Evolutionary conservation across 2,888 invertebrate genomes (phyloP), one percentile per base, ranked within the genome.

Genomic region (Hirtodrosophila duncani): DNA sequence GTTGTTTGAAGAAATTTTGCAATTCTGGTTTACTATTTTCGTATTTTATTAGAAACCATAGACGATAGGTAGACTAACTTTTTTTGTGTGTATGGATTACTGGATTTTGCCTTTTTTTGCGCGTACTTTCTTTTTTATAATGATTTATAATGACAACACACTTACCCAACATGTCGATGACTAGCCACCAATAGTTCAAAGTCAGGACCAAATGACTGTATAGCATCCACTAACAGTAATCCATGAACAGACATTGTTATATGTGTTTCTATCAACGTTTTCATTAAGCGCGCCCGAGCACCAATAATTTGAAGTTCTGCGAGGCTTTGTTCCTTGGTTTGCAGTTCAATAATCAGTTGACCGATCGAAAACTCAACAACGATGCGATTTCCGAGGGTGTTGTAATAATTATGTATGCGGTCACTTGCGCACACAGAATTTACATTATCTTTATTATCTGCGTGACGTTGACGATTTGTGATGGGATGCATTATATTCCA

Each of bases 121-220:
- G n/a, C n/a, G n/a, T n/a, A n/a, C n/a, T n/a, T n/a, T n/a, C n/a
- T n/a, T n/a, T n/a, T n/a, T n/a, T n/a, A n/a, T n/a, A n/a, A n/a
- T n/a, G n/a, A n/a, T n/a, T n/a, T n/a, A n/a, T n/a, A n/a, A n/a
- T n/a, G n/a, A n/a, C n/a, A n/a, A n/a, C n/a, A n/a, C n/a, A 58
- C 65, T 83, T 74, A 94, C 94, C 95, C 94, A 14, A 98, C 94
- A 86, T 97, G 96, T 82, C 94, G 94, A 87, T 98, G 98, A 84
- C 97, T 97, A 17, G 98, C 98, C 9, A 97, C 92, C 5, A 98
- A 89, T 38, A 98, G 88, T 86, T 98, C 98, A 88, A 97, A 98
- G 89, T 98, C 98, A 0, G 94, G 93, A 0, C 98, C 98, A 86
- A 95, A 96, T 9, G 96, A 96, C 88, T 98, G 98, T 84, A 98